These are phyloP conservation scores for Cryptocheilus praepositus DNA, from an alignment of 2,888 invertebrate species.

Conservation along the genomic window DNA sequence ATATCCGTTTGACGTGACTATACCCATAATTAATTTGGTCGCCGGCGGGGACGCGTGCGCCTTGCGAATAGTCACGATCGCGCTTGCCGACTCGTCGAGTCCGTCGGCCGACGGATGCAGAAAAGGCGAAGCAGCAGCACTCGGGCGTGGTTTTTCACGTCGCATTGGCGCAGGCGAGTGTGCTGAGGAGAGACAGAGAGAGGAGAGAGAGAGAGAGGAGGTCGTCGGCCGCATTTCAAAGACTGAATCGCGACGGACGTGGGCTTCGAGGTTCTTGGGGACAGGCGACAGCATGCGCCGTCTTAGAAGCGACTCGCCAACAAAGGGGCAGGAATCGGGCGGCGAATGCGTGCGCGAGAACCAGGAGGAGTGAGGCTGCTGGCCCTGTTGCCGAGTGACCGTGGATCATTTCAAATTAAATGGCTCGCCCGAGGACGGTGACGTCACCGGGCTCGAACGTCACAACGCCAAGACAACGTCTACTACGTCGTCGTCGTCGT, in stretches of 20 bases:
- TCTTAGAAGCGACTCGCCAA: neutral
- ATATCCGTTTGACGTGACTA: neutral
- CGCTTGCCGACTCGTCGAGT: constrained; percentile 48
- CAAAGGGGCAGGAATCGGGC: constrained; percentile 13
- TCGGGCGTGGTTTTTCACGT: constrained; percentile 66
- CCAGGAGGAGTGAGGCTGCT: constrained; percentile 13
- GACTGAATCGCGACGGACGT: too few relatives aligned
- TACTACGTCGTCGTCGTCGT: constrained; percentile 26
- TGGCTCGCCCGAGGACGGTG: constrained; percentile 50
- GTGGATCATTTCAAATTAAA: constrained; percentile 47
- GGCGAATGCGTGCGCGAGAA: constrained; percentile 9
- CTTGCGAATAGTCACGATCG: constrained; percentile 42
- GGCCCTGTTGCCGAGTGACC: constrained; percentile 21
- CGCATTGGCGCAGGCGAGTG: constrained; percentile 14
- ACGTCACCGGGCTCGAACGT: constrained; percentile 50
- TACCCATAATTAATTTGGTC: constrained; percentile 20
- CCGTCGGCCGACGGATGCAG: constrained; percentile 39
- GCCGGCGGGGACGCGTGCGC: constrained; percentile 60
- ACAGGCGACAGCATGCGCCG: too few relatives aligned
- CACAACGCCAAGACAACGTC: constrained; percentile 41
- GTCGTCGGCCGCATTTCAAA: too few relatives aligned
- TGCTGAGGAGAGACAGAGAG: neutral
- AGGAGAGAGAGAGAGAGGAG: too few relatives aligned
- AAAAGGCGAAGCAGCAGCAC: constrained; percentile 41
- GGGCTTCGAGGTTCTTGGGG: too few relatives aligned